A percentile compares a stretch with the other conserved stretches of the same genome.
These are phyloP conservation scores for Gorsachius magnificus DNA, from an alignment of 2,797 vertebrate genomes.

Conservation along the genomic window DNA sequence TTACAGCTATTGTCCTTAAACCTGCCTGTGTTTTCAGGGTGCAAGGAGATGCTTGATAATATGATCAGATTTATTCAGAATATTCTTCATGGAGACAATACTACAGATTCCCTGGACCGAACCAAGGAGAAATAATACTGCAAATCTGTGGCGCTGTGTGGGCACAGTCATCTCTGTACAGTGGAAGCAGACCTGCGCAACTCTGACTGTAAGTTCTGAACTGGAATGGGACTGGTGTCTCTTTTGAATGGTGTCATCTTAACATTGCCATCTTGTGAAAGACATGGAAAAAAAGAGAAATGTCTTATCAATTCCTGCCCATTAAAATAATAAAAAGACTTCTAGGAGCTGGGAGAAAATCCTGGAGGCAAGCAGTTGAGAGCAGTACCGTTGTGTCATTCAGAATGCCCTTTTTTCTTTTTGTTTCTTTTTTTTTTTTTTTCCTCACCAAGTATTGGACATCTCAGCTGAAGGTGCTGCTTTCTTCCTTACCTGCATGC, in stretches of 20 bases:
- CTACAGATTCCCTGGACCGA: background rate
- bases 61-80: background rate
- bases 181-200: background rate
- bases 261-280: background rate
- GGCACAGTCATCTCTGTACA: background rate
- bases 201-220: background rate
- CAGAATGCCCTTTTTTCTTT: background rate
- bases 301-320: background rate
- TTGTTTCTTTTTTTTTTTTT: background rate
- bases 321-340: background rate
- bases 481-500: background rate
- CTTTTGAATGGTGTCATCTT: background rate
- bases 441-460: background rate
- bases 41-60: background rate
- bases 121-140: background rate
- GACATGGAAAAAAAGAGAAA: background rate
- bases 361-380: background rate
- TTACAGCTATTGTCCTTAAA: background rate
- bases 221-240: background rate
- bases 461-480: background rate
- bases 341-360: background rate
- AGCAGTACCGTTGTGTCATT: accelerated
- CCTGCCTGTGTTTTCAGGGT: background rate
- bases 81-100: background rate
- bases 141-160: background rate